A percentile compares a stretch with the other conserved stretches of the same genome.
phyloP scores from a whole-genome alignment of 2,113 vertebrate genomes.

The Polypterus senegalus region DNA sequence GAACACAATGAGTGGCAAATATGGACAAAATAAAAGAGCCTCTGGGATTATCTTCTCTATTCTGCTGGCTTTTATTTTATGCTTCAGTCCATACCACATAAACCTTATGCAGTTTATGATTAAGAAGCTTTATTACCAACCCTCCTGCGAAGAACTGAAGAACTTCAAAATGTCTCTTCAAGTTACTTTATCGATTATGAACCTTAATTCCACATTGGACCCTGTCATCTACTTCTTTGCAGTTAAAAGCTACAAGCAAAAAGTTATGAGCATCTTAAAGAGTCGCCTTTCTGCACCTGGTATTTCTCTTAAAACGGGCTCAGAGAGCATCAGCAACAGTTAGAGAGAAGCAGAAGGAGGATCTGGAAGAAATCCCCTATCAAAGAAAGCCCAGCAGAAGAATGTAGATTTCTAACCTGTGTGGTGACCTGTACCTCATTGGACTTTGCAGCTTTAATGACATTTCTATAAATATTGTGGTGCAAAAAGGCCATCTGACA shows the following conservation, averaged over 20 bases:
- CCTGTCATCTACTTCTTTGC: conserved; percentile 75
- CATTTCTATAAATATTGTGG: too few relatives aligned
- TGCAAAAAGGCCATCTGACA: too few relatives aligned
- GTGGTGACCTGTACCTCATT: too few relatives aligned
- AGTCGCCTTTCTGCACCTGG: conserved; percentile 36
- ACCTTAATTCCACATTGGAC: conserved; percentile 68
- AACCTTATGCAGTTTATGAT: conserved; percentile 61
- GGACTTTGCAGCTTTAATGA: too few relatives aligned
- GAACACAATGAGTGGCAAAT: conserved; percentile 39
- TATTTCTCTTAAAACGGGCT: conserved; percentile 39
- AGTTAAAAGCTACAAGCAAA: conserved; percentile 61
- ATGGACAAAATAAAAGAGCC: conserved; percentile 41
- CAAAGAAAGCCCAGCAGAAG: too few relatives aligned
- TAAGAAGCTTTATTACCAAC: conserved; percentile 37
- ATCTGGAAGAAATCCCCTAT: too few relatives aligned
- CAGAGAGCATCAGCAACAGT: conserved; percentile 57
- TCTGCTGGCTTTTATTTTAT: conserved; percentile 50
- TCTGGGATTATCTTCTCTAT: conserved; percentile 57
- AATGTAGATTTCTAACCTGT: too few relatives aligned
- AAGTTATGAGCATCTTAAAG: conserved; percentile 56
- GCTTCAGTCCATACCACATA: conserved; percentile 68
- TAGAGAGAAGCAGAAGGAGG: too few relatives aligned
- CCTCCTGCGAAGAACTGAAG: conserved; percentile 43
- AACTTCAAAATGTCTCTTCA: conserved; percentile 58
- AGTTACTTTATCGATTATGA: conserved; percentile 64